Evolutionary conservation across 2,113 vertebrate genomes (phyloP), one percentile per base, ranked within the genome.

Genomic region (Psammodynastes pulverulentus): DNA sequence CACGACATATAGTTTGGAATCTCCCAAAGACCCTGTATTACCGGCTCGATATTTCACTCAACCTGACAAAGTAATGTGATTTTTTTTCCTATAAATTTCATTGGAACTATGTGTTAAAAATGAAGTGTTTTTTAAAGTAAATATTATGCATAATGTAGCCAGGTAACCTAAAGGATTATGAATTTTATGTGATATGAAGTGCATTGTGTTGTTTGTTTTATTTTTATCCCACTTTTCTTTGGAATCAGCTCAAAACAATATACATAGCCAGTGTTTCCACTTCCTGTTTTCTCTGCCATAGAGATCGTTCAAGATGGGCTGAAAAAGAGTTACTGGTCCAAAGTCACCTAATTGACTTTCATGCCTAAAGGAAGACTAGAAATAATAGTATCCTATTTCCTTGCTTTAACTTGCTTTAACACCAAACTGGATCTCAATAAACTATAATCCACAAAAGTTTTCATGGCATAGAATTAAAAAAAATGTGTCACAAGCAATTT

Each of bases 1-100:
- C 95, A 99, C 99, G 95, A 99, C 99, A 1, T 99, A 99, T 96
- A 99, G 99, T 96, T 97, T 99, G 97, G 99, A 99, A 97, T 99
- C 99, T 2, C 99, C 99, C 29, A 99, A 99, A 97, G 99, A 99
- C 95, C 99, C 99, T 0, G 99, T 99, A 56, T 97, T 99, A 90
- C 99, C 99, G 52, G 98, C 98, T 29, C 97, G 98, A 92, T 99
- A 98, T 94, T 99, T 99, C 96, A 99, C 99, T 94, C 99, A 99
- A 91, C 99, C 99, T 34, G 99, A 99, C 96, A 99, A 99, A 98
- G 99, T 99, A 95, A 45, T 48, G 9, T 56, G 92, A 91, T 62
- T 58, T 19, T 92, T 87, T 88, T 88, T 86, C 34, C 46, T 62
- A 92, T 3, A 79, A 51, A 67, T 12, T 87, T 26, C 8, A 17